phyloP scores from a whole-genome alignment of 1,140 invertebrate species.

The Formica exsecta region DNA sequence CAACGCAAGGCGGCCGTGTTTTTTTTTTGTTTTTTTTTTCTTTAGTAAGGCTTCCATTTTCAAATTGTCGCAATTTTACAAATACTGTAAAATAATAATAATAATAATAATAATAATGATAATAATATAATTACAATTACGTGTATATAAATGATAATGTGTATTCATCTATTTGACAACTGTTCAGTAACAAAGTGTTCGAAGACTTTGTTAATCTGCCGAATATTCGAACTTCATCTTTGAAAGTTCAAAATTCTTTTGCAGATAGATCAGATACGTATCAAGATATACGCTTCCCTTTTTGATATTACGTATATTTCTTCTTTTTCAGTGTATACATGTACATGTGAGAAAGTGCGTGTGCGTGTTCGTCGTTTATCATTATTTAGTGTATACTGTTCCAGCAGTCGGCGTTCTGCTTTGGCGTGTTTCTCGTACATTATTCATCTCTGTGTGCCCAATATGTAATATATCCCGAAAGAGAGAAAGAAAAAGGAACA shows the following conservation, averaged over 20 bases:
- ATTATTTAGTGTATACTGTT: constrained; percentile 62
- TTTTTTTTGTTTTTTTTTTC: neutral
- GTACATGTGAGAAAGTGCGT: constrained; percentile 28
- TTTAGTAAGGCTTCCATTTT: constrained; percentile 46
- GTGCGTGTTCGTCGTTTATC: constrained; percentile 41
- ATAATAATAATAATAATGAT: constrained; percentile 69
- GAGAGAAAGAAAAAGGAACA: constrained; percentile 36
- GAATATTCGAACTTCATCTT: neutral
- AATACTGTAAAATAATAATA: constrained; percentile 65
- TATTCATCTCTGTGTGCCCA: constrained; percentile 43
- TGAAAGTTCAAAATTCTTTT: constrained; percentile 57
- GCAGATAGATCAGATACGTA: constrained; percentile 30
- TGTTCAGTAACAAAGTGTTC: constrained; percentile 59
- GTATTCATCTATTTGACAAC: constrained; percentile 61
- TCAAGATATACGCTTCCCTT: constrained; percentile 41
- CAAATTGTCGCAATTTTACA: constrained; percentile 66
- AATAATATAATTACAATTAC: constrained; percentile 71
- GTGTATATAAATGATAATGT: constrained; percentile 72
- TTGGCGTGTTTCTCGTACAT: constrained; percentile 51
- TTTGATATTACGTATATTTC: constrained; percentile 61
- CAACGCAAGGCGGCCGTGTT: constrained; percentile 75
- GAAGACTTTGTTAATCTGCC: constrained; percentile 41
- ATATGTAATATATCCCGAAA: constrained; percentile 45
- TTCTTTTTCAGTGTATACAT: constrained; percentile 30
- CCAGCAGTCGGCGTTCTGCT: constrained; percentile 40